These are phyloP conservation scores for Microtus montanus DNA, from an alignment of 2,113 vertebrate genomes.

Conservation along the genomic window DNA sequence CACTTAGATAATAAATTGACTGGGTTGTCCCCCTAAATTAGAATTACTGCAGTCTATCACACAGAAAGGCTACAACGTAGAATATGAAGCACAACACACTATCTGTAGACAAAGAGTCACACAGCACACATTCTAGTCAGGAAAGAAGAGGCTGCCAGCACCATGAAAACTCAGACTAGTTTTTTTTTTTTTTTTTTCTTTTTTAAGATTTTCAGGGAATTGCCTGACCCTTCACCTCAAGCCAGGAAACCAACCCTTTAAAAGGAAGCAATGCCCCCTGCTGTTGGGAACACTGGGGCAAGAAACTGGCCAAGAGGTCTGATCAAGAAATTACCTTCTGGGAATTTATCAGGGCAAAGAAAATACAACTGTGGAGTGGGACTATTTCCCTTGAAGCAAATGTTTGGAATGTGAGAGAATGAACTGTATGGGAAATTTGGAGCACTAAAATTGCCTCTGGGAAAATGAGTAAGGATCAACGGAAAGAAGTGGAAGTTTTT, in stretches of 20 bases:
- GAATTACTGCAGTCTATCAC: background rate
- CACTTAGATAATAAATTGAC: background rate
- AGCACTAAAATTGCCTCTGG: background rate
- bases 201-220: background rate
- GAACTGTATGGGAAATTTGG: background rate
- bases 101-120: background rate
- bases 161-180: background rate
- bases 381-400: slow-evolving; percentile 45
- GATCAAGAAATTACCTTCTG: background rate
- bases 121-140: background rate
- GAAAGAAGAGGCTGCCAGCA: background rate
- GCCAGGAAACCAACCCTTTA: background rate
- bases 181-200: background rate
- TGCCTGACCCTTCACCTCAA: background rate
- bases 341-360: slow-evolving; percentile 1
- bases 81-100: background rate
- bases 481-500: background rate
- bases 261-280: background rate
- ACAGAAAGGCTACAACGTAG: background rate
- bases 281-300: background rate
- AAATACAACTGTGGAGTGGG: background rate
- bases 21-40: slow-evolving; percentile 5
- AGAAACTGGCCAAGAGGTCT: background rate
- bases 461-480: background rate
- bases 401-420: background rate